A percentile compares a stretch with the other conserved stretches of the same genome.
These are phyloP conservation scores for Danionella cerebrum DNA, from an alignment of 2,113 vertebrate genomes.

Conservation along the genomic window DNA sequence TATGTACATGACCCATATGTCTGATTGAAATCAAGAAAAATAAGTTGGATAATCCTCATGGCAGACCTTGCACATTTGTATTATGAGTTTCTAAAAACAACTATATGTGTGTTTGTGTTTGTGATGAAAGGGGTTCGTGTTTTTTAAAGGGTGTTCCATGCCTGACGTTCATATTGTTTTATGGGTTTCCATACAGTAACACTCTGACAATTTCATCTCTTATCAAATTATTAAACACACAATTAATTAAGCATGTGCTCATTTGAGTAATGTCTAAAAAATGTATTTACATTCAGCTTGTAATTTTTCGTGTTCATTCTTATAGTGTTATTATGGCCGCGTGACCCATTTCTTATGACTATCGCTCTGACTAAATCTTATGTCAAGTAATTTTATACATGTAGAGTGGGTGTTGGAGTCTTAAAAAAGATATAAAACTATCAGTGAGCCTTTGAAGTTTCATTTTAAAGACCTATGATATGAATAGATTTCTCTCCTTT, in stretches of 20 bases:
- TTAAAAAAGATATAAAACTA: background rate
- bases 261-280: too few species aligned
- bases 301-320: too few species aligned
- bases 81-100: background rate
- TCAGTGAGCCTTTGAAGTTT: background rate
- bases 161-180: background rate
- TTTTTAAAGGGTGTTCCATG: too few species aligned
- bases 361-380: background rate
- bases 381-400: background rate
- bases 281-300: background rate
- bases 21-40: background rate
- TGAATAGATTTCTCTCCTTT: background rate
- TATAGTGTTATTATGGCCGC: background rate
- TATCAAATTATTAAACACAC: too few species aligned
- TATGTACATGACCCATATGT: background rate
- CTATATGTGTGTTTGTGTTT: background rate
- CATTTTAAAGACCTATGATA: background rate
- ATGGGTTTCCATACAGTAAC: too few species aligned
- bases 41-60: background rate
- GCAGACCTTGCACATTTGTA: background rate
- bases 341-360: background rate
- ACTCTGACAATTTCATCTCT: too few species aligned
- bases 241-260: too few species aligned
- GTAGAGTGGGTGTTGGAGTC: background rate
- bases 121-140: too few species aligned